Evolutionary conservation across 2,797 vertebrate species (phyloP), one percentile per base, ranked within the genome.

Genomic region (Ctenosaura bakeri): DNA sequence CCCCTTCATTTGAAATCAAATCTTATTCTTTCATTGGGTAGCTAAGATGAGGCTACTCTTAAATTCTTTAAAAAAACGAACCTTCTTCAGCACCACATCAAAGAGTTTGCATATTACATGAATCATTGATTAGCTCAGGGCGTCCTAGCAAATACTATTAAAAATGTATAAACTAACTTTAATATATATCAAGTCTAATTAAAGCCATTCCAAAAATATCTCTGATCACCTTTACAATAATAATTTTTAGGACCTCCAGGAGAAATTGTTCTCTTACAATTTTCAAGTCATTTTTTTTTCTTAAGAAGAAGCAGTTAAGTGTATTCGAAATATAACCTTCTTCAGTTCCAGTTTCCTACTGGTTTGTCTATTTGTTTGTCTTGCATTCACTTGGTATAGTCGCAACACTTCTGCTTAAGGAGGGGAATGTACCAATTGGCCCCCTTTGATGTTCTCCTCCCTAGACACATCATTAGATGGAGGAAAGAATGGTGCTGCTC

Each of bases 81-180:
- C 42, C 46, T 86, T 82, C 77, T 91, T 82, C 69, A 54, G 59
- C 66, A 88, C 66, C 83, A 86, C 87, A 91, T 89, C 83, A 86
- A 82, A 91, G 78, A 42, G 77, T 88, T 86, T 77, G 83, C 56
- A 85, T 91, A 88, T 56, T 89, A 56, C 83, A 81, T 81, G 90
- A 82, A 89, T 76, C 66, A 91, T 85, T 86, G 83, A 91, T 91
- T 91, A n/a, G 71, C 87, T 88, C 56, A 85, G 78, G 42, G 87
- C 26, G 29, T 82, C 77, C 69, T 82, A 82, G 87, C 77, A 89
- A 88, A 91, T 91, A 91, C n/a, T 26, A 89, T 89, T 91, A 89
- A 89, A 91, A 82, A 89, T 86, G 56, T 77, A 88, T 89, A 81
- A 89, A 85, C 42, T 86, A 86, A 91, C 46, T 82, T 76, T 91